Evolutionary conservation across 1,140 invertebrate genomes (phyloP).

Genomic region (Heliconius nattereri): DNA sequence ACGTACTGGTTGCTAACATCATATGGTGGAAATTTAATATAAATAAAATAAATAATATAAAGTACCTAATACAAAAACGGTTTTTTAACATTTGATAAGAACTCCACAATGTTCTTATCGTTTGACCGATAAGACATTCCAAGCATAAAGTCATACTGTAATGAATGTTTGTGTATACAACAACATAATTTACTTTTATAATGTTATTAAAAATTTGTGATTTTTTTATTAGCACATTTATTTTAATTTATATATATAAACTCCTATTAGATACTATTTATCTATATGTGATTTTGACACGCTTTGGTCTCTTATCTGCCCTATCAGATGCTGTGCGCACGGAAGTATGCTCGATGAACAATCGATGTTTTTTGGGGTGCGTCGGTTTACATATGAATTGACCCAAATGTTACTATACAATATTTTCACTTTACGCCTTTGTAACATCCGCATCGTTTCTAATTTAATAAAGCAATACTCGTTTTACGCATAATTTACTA

Average conservation of each 20-base stretch:
- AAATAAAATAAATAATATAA: background rate
- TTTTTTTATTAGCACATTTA: background rate
- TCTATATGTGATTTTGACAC: background rate
- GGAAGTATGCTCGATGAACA: conserved; percentile 54
- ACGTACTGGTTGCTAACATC: background rate
- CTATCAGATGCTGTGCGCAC: conserved; percentile 24
- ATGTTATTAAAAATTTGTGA: background rate
- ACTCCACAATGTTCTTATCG: conserved; percentile 6
- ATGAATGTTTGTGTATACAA: background rate
- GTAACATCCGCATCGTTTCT: conserved; percentile 25
- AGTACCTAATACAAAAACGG: background rate
- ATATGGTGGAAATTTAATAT: background rate
- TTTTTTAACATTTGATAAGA: background rate
- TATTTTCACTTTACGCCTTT: conserved; percentile 48
- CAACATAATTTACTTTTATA: background rate
- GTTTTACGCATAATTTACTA: background rate
- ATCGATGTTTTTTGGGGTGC: conserved; percentile 46
- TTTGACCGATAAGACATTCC: conserved; percentile 13
- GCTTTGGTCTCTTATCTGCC: background rate
- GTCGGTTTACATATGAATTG: conserved; percentile 47
- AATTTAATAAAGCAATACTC: conserved; percentile 13
- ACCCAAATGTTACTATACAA: conserved; percentile 53
- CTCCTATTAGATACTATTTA: background rate
- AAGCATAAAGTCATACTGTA: background rate
- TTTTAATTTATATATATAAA: background rate